Conservation (phyloP, 2,888 invertebrate species). For the Crossocerus cetratus region DNA sequence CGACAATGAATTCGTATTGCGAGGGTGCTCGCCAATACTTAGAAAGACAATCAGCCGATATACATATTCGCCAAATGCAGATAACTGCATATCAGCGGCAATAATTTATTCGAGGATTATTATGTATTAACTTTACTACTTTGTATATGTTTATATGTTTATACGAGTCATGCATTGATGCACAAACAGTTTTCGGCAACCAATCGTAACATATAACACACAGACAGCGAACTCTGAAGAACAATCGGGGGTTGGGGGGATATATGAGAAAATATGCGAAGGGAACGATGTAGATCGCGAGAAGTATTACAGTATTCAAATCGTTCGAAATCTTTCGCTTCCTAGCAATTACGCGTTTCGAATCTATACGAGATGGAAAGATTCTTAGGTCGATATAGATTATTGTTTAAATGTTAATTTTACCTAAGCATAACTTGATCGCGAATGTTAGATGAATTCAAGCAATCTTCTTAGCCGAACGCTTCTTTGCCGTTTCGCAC, state of each 20-base stretch:
- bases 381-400: background rate
- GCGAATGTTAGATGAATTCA: background rate
- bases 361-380: slow-evolving; percentile 8
- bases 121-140: background rate
- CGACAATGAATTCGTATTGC: slow-evolving; percentile 5
- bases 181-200: slow-evolving; percentile 20
- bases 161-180: background rate
- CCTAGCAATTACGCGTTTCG: slow-evolving; percentile 5
- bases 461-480: background rate
- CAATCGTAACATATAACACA: no score
- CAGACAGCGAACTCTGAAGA: no score
- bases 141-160: background rate
- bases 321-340: slow-evolving; percentile 22
- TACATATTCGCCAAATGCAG: background rate
- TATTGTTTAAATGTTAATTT: slow-evolving; percentile 1
- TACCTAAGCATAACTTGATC: background rate
- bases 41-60: slow-evolving; percentile 24
- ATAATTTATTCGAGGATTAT: slow-evolving; percentile 20
- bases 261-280: background rate
- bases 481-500: background rate
- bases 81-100: slow-evolving; percentile 3
- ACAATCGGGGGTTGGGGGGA: no score
- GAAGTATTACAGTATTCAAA: slow-evolving; percentile 44
- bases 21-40: slow-evolving; percentile 5
- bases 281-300: slow-evolving; percentile 24